Evolutionary conservation across 2,888 invertebrate genomes (phyloP).

Genomic region (Orthosia gothica): DNA sequence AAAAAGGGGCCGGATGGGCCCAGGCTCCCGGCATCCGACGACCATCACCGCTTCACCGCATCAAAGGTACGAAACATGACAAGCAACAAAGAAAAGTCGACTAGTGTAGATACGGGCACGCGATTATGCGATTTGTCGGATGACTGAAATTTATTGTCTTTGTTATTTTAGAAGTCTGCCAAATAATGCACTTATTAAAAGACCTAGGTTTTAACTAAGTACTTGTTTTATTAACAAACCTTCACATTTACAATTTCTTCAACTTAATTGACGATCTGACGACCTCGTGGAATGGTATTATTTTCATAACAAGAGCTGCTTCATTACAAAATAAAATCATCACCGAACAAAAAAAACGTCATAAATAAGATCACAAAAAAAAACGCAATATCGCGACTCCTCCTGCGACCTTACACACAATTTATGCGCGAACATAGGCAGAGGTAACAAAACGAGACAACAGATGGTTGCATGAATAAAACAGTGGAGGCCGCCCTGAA

Average conservation of each 20-base stretch:
- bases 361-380: not conserved
- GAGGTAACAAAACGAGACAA: too few relatives aligned
- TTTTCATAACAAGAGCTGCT: not conserved
- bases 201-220: too few relatives aligned
- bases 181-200: too few relatives aligned
- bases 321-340: not conserved
- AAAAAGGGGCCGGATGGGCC: conserved; percentile 29
- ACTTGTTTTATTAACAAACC: too few relatives aligned
- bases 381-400: conserved; percentile 30
- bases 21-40: conserved; percentile 9
- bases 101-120: not conserved
- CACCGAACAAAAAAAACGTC: not conserved
- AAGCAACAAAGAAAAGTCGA: too few relatives aligned
- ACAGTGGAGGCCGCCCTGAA: too few relatives aligned
- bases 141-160: not conserved
- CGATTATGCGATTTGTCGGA: conserved; percentile 26
- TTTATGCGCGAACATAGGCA: conserved; percentile 65
- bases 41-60: conserved; percentile 39
- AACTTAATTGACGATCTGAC: too few relatives aligned
- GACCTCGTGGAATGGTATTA: too few relatives aligned
- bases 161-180: not conserved
- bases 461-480: too few relatives aligned
- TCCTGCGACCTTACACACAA: conserved; percentile 48
- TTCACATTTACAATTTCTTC: too few relatives aligned
- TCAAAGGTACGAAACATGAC: too few relatives aligned